Conservation (phyloP, 2,888 invertebrate genomes). For the Andrena bicolor region DNA sequence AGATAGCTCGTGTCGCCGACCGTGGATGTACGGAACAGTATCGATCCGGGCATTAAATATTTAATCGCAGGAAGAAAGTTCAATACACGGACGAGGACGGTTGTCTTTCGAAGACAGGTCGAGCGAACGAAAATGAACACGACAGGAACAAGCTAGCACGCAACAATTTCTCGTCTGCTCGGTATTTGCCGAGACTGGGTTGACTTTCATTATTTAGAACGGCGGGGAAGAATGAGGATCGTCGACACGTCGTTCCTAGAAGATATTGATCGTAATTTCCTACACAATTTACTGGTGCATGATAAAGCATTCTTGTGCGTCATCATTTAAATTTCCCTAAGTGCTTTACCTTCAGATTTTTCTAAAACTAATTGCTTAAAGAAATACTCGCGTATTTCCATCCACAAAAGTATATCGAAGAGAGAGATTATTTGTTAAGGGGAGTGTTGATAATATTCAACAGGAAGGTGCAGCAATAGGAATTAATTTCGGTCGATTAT, state of each 20-base stretch:
- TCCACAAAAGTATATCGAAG: neutral
- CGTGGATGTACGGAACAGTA: conserved; percentile 67
- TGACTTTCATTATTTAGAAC: conserved; percentile 72
- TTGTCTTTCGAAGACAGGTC: conserved; percentile 73
- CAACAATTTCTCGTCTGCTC: conserved; percentile 63
- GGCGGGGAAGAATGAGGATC: conserved; percentile 67
- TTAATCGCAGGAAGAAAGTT: conserved; percentile 81
- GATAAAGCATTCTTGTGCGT: neutral
- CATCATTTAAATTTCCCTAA: neutral
- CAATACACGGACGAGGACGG: conserved; percentile 76
- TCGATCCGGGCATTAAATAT: conserved; percentile 80
- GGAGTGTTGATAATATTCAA: neutral
- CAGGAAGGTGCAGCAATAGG: neutral
- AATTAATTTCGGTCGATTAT: conserved; percentile 39
- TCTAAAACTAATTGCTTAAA: neutral
- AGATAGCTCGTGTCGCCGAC: conserved; percentile 64
- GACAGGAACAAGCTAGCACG: conserved; percentile 63
- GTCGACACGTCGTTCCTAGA: conserved; percentile 59
- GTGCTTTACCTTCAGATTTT: neutral
- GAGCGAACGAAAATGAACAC: conserved; percentile 62
- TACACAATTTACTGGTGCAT: conserved; percentile 48
- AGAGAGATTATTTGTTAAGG: neutral
- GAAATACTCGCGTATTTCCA: neutral
- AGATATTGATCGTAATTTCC: conserved; percentile 66
- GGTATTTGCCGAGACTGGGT: conserved; percentile 59